Conservation (phyloP, 2,797 vertebrate genomes). For the Chloroceryle amazona region DNA sequence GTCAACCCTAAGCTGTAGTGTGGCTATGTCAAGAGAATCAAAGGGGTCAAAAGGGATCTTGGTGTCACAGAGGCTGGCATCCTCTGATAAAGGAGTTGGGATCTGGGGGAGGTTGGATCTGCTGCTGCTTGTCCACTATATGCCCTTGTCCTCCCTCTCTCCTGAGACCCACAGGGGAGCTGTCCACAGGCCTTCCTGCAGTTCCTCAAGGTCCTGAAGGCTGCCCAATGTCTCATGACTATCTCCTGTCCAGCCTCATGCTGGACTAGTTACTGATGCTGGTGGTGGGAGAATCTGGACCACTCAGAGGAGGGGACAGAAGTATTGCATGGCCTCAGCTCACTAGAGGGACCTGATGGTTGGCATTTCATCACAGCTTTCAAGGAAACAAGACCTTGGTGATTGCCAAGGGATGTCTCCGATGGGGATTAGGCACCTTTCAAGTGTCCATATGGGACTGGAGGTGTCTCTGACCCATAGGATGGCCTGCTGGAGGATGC, state of each 20-base stretch:
- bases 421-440: background rate
- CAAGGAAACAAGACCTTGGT: background rate
- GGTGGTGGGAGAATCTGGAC: background rate
- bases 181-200: background rate
- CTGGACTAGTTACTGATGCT: background rate
- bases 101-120: background rate
- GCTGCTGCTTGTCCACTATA: background rate
- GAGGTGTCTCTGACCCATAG: background rate
- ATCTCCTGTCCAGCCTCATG: background rate
- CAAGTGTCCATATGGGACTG: background rate
- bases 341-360: accelerated
- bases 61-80: background rate
- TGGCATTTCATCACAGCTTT: background rate
- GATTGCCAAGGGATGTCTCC: background rate
- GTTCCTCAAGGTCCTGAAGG: accelerated
- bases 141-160: background rate
- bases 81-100: background rate
- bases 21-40: background rate
- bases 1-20: accelerated
- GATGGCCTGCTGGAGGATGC: background rate
- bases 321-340: background rate
- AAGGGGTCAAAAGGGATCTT: background rate
- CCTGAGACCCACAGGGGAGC: background rate
- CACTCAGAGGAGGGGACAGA: background rate
- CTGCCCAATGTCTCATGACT: background rate